phyloP scores from a whole-genome alignment of 2,113 vertebrate genomes.

The Cyrtonyx montezumae region DNA sequence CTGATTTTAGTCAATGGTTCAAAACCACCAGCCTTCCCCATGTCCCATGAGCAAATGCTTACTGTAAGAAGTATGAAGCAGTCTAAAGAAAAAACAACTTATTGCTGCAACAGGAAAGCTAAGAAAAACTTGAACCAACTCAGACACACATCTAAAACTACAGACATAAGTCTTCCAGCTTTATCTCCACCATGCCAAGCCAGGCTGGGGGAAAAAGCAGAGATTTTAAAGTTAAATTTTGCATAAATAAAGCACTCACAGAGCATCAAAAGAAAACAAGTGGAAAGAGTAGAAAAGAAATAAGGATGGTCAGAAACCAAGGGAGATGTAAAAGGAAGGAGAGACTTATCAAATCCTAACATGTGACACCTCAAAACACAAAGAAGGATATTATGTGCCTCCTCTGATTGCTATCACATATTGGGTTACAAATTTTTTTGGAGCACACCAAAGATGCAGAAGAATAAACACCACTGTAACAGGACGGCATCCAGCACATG shows the following conservation, averaged over 20 bases:
- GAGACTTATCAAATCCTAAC: background rate
- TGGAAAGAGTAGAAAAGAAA: background rate
- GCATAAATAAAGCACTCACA: background rate
- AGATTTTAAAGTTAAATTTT: constrained; percentile 76
- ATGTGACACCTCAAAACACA: background rate
- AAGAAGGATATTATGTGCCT: background rate
- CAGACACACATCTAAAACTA: constrained; percentile 66
- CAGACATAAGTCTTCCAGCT: constrained; percentile 80
- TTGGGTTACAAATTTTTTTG: background rate
- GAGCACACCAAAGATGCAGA: background rate
- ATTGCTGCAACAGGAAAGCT: constrained; percentile 48
- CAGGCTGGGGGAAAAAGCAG: constrained; percentile 73
- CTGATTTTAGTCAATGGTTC: constrained; percentile 69
- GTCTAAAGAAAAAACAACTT: constrained; percentile 75
- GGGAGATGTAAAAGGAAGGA: background rate
- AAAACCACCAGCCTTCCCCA: constrained; percentile 71
- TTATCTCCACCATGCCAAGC: constrained; percentile 76
- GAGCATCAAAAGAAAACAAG: background rate
- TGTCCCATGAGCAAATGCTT: constrained; percentile 73
- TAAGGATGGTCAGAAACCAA: background rate
- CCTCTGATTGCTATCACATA: background rate
- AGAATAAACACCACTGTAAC: background rate
- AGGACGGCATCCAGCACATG: background rate
- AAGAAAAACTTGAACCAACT: constrained; percentile 81
- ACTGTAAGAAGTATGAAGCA: constrained; percentile 75